These are phyloP conservation scores for Pseudomyrmex dendroicus DNA, from an alignment of 1,140 invertebrate genomes.

Conservation along the genomic window DNA sequence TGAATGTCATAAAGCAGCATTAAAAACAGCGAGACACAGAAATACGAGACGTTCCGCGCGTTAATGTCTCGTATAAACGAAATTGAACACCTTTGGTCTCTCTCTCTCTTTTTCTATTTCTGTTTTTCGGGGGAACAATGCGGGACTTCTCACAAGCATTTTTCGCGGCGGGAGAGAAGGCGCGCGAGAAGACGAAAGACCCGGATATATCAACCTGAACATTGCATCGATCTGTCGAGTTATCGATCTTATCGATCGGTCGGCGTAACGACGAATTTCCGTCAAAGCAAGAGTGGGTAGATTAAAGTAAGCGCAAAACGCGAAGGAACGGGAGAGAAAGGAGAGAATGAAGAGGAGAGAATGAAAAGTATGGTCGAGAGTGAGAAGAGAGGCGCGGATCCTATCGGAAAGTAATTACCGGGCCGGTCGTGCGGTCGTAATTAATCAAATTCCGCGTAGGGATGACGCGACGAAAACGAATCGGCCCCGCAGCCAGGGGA, in stretches of 20 bases:
- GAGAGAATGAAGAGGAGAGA: conserved; percentile 50
- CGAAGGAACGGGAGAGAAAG: neutral
- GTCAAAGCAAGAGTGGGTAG: conserved; percentile 59
- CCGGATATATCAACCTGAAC: conserved; percentile 14
- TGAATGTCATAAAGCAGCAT: neutral
- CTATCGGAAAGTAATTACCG: conserved; percentile 83
- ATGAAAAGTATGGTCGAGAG: conserved; percentile 39
- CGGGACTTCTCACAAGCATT: neutral
- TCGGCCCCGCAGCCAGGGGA: conserved; percentile 75
- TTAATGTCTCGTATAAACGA: conserved; percentile 29
- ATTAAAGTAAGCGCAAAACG: conserved; percentile 44
- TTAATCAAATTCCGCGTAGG: conserved; percentile 82
- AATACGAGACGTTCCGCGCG: neutral
- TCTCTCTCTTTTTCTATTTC: no score
- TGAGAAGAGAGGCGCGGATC: conserved; percentile 68
- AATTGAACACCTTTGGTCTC: conserved; percentile 3
- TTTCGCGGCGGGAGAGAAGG: neutral
- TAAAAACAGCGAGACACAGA: neutral
- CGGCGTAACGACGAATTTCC: conserved; percentile 69
- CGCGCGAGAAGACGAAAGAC: neutral
- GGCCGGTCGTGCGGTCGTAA: conserved; percentile 75
- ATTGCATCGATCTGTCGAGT: conserved; percentile 60
- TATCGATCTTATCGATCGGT: conserved; percentile 64
- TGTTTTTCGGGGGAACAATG: neutral
- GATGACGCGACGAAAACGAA: conserved; percentile 82